Evolutionary conservation across 2,888 invertebrate genomes (phyloP).

Genomic region (Tolmerus cingulatus): DNA sequence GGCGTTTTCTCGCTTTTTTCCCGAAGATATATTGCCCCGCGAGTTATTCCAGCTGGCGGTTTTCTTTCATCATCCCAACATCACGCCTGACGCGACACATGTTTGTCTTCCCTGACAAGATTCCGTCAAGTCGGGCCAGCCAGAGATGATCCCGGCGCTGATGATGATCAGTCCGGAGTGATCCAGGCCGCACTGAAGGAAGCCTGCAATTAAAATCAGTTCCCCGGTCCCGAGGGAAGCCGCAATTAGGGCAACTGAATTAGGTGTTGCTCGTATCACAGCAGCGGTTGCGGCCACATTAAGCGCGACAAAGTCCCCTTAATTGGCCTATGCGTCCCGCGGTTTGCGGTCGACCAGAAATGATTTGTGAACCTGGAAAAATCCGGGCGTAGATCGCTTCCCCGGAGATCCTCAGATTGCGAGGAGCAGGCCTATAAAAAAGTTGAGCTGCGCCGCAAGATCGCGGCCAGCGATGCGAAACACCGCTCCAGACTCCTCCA

Average conservation of each 20-base stretch:
- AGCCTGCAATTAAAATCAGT: constrained; percentile 15
- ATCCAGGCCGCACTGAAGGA: background rate
- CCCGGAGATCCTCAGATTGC: background rate
- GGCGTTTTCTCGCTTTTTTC: background rate
- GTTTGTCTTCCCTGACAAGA: constrained; percentile 19
- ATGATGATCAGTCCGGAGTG: background rate
- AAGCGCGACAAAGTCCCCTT: background rate
- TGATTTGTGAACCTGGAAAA: constrained; percentile 22
- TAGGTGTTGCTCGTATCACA: constrained; percentile 20
- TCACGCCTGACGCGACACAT: background rate
- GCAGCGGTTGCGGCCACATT: background rate
- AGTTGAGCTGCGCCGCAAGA: background rate
- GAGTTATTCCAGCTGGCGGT: constrained; percentile 6
- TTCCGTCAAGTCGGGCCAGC: background rate
- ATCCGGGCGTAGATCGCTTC: background rate
- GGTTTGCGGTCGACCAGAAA: constrained; percentile 5
- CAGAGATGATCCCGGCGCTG: background rate
- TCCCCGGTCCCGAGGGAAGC: background rate
- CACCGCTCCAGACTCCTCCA: background rate
- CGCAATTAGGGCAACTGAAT: constrained; percentile 26
- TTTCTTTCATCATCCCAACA: constrained; percentile 13
- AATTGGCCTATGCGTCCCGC: constrained; percentile 3
- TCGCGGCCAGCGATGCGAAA: constrained; percentile 6
- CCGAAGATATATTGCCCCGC: background rate
- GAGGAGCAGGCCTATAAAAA: background rate